Base-by-base conservation (phyloP, 2,113 vertebrate species). In the Zosterops borbonicus region DNA sequence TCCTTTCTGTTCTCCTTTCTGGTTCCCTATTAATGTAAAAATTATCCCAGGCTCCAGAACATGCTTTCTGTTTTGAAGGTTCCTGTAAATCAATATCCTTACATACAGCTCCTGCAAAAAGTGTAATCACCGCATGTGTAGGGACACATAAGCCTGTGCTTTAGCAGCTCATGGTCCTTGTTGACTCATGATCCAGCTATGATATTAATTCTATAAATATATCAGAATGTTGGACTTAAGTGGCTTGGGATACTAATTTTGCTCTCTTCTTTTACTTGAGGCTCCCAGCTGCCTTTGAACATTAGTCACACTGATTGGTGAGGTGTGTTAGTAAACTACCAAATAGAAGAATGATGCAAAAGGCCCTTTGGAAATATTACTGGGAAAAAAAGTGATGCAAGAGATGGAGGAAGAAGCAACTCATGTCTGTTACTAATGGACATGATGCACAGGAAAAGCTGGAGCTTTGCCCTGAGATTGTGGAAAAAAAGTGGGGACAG, bases 1-100 rank as follows among this genome's bases (percentile, higher is more conserved):
- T 67, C 96, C 83, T 96, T 97, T 97, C 95, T 96, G 96, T 97
- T 96, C 96, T 97, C 71, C 59, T 96, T 97, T 96, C 94, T 96
- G 73, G 95, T 97, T 95, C 95, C 83, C 56, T 89, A 86, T 94
- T 94, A 75, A 93, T 2, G 19, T 78, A 83, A 94, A 52, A 76
- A 68, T 91, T 90, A 96, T 96, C 94, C 93, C 94, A 90, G 86
- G 69, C 89, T 96, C 76, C 81, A 68, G 50, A 70, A 49, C 37
- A 47, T 8, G 47, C 74, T 95, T 96, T 95, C 29, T 4, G 73
- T 97, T 97, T 93, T 92, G 53, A 84, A 90, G 80, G 37, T 76
- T 82, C 82, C 55, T 73, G 63, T 87, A 91, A 94, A 88, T 85
- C 31, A 59, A 49, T 88, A 83, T 79, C 50, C 60, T 91, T 83